These are phyloP conservation scores for Scarus forsteni DNA, from an alignment of 2,797 vertebrate genomes.

Conservation along the genomic window DNA sequence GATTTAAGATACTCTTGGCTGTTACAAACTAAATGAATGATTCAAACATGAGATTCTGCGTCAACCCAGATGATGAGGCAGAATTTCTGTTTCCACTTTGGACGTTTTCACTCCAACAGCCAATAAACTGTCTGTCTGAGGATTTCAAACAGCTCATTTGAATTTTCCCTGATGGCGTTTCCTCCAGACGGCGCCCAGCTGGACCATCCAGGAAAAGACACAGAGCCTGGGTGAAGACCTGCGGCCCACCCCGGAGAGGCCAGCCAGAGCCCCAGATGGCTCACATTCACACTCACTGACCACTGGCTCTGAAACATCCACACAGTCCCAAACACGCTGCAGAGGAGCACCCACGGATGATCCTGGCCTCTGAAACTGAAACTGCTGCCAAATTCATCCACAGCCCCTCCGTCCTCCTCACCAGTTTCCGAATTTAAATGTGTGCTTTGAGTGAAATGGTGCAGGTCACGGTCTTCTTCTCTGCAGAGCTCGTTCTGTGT, in stretches of 20 bases:
- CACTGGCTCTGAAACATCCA: background rate
- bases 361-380: background rate
- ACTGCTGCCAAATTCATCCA: constrained; percentile 5
- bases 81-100: too few species aligned
- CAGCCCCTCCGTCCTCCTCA: background rate
- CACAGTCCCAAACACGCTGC: background rate
- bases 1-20: too few species aligned
- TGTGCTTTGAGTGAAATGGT: background rate
- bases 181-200: constrained; percentile 8
- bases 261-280: constrained; percentile 38
- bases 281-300: constrained; percentile 8
- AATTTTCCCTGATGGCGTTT: background rate
- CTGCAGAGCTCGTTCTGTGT: background rate
- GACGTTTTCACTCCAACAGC: too few species aligned
- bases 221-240: constrained; percentile 7
- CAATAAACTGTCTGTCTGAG: too few species aligned
- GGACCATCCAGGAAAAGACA: constrained; percentile 14
- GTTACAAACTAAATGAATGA: too few species aligned
- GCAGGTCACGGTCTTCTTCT: constrained; percentile 1
- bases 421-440: background rate
- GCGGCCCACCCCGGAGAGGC: constrained; percentile 4
- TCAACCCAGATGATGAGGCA: too few species aligned
- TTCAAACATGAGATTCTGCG: too few species aligned
- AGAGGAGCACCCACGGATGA: constrained; percentile 11
- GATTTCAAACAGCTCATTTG: background rate